A percentile compares a stretch with the other conserved stretches of the same genome.
phyloP scores from a whole-genome alignment of 23 tunicate species.

The Styela plicata region DNA sequence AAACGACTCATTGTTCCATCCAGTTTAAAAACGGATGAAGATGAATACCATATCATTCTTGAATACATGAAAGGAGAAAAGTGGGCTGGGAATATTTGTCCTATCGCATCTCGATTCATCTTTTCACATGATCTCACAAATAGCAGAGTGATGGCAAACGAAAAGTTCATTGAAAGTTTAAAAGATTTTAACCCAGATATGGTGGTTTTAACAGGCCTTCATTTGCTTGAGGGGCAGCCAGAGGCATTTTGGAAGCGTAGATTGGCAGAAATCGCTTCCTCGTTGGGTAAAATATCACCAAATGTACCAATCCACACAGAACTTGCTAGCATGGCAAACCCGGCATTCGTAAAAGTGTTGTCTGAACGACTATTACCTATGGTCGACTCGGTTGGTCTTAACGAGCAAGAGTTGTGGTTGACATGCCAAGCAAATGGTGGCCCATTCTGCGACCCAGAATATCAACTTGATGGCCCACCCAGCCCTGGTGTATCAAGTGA shows the following conservation, averaged over 20 bases:
- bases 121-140: conserved; percentile 86
- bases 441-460: conserved; percentile 40
- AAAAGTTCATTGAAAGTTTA: conserved; percentile 57
- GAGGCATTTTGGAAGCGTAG: conserved; percentile 37
- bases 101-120: conserved; percentile 86
- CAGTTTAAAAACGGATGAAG: conserved; percentile 26
- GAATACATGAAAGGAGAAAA: conserved; percentile 78
- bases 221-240: conserved; percentile 64
- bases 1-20: conserved; percentile 28
- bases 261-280: conserved; percentile 41
- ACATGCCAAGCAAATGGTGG: conserved; percentile 54
- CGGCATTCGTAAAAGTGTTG: conserved; percentile 34
- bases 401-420: conserved; percentile 93
- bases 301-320: conserved; percentile 72
- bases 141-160: conserved; percentile 53
- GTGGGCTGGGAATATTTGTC: conserved; percentile 69
- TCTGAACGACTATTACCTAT: conserved; percentile 9
- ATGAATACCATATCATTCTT: conserved; percentile 84
- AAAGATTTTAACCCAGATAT: conserved; percentile 51
- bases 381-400: conserved; percentile 78
- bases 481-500: conserved; percentile 44
- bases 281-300: conserved; percentile 24
- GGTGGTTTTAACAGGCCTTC: conserved; percentile 81
- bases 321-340: conserved; percentile 84
- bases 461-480: conserved; percentile 46